Evolutionary conservation across 2,888 invertebrate genomes (phyloP).

Genomic region (Acleris sparsana): DNA sequence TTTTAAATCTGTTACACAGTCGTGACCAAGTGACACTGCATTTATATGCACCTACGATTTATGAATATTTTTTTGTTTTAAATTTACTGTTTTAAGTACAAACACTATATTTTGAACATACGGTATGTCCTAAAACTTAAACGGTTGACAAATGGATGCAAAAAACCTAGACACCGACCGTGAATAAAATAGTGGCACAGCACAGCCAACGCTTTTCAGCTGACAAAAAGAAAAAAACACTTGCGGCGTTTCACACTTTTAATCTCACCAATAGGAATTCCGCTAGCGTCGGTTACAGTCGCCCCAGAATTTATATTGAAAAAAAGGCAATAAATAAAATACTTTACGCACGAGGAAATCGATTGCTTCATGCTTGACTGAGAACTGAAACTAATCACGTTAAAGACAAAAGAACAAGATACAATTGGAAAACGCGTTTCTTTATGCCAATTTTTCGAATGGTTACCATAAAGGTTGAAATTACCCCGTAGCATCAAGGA

Average conservation of each 20-base stretch:
- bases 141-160: conserved; percentile 43
- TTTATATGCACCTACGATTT: no score
- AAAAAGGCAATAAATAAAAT: conserved; percentile 62
- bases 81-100: no score
- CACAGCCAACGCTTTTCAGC: conserved; percentile 43
- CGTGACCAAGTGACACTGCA: no score
- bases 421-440: background rate
- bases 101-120: no score
- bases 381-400: conserved; percentile 30
- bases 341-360: conserved; percentile 59
- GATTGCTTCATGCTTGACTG: conserved; percentile 57
- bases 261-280: conserved; percentile 58
- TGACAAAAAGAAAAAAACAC: conserved; percentile 46
- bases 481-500: no score
- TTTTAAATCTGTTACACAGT: no score
- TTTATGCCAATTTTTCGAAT: no score
- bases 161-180: conserved; percentile 42
- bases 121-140: background rate
- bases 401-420: conserved; percentile 4
- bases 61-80: no score
- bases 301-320: conserved; percentile 65
- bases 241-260: conserved; percentile 56
- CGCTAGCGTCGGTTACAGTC: conserved; percentile 51
- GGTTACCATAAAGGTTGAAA: no score
- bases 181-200: conserved; percentile 47